Conservation (phyloP, 2,113 vertebrate genomes). For the Gallinago paraguaiae region DNA sequence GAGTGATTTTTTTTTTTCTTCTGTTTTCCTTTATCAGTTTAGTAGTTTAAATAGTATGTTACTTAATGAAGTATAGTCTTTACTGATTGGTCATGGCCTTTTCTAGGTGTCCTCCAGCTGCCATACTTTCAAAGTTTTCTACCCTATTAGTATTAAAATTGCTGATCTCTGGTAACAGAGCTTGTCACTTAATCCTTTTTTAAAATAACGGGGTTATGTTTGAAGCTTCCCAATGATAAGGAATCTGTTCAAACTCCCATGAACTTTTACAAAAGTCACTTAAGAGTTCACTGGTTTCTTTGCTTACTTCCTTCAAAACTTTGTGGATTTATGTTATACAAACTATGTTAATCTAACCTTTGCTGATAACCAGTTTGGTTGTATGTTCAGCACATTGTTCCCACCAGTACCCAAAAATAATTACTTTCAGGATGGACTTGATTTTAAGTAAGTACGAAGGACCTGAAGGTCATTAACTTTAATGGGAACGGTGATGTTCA, state of each 20-base stretch:
- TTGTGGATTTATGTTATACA: conserved; percentile 34
- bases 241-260: conserved; percentile 32
- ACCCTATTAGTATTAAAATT: not conserved
- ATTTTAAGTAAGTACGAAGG: not conserved
- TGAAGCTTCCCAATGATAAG: not conserved
- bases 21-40: not conserved
- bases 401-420: not conserved
- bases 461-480: not conserved
- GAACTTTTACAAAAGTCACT: conserved; percentile 39
- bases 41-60: not conserved
- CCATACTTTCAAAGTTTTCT: not conserved
- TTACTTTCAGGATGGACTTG: not conserved
- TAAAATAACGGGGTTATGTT: not conserved
- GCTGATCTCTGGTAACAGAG: conserved; percentile 31
- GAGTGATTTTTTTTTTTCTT: not conserved
- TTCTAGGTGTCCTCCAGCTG: not conserved
- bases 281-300: conserved; percentile 48
- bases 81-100: not conserved
- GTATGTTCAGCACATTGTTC: conserved; percentile 11
- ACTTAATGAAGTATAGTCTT: not conserved
- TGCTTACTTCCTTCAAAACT: conserved; percentile 49
- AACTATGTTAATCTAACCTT: conserved; percentile 16
- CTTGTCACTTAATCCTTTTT: conserved; percentile 37
- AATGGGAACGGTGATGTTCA: not conserved
- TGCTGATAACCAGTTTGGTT: not conserved